Conservation (phyloP, 2,888 invertebrate species). For the Linnaemya tessellans region DNA sequence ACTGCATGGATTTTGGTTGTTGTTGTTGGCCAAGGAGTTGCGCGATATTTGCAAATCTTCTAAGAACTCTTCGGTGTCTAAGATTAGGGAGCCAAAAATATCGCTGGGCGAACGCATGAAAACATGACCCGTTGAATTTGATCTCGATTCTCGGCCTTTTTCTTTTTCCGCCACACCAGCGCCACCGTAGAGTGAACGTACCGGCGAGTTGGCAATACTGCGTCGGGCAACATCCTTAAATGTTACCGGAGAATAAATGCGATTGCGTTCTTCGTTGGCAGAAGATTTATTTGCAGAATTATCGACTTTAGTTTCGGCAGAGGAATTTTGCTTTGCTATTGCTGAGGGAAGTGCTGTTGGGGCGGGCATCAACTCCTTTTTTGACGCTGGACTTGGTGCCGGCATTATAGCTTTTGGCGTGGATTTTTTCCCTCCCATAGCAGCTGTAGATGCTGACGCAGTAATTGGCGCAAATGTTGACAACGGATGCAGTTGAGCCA, state of each 20-base stretch:
- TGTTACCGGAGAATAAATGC: constrained; percentile 92
- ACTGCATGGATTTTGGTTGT: constrained; percentile 74
- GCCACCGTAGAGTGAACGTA: constrained; percentile 83
- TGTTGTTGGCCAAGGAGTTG: constrained; percentile 78
- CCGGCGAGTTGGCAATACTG: constrained; percentile 91
- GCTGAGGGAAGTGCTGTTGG: neutral
- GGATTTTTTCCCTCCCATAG: constrained; percentile 64
- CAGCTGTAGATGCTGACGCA: constrained; percentile 31
- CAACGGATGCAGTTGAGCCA: constrained; percentile 77
- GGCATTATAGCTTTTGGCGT: constrained; percentile 73
- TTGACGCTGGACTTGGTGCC: constrained; percentile 69
- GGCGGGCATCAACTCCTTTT: constrained; percentile 32
- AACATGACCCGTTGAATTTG: constrained; percentile 87
- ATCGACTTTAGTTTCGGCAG: constrained; percentile 30
- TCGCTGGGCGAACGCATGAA: constrained; percentile 85
- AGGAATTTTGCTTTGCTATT: constrained; percentile 2
- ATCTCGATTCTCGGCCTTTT: constrained; percentile 86
- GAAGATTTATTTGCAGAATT: constrained; percentile 63
- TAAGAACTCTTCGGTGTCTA: constrained; percentile 85
- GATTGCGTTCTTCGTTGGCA: constrained; percentile 85
- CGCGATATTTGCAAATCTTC: constrained; percentile 82
- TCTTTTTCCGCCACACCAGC: constrained; percentile 76
- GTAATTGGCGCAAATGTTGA: constrained; percentile 71
- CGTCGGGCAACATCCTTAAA: constrained; percentile 92
- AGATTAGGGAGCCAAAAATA: constrained; percentile 85